These are phyloP conservation scores for Mormyrops boulengeri DNA, from an alignment of 2,797 vertebrate species.

Conservation along the genomic window DNA sequence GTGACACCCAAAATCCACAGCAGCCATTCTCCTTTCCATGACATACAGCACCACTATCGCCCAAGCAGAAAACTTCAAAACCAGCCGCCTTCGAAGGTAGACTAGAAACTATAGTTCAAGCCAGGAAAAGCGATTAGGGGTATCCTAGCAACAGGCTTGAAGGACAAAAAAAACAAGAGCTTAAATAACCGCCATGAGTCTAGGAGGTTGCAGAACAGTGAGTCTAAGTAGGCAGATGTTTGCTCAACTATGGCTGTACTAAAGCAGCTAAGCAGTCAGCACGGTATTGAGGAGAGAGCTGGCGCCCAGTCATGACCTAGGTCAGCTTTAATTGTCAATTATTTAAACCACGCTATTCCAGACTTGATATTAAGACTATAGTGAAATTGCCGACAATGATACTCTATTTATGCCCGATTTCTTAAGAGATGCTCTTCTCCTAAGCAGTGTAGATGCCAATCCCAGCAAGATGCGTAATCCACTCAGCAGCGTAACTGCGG, in stretches of 20 bases:
- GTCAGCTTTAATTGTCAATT: neutral
- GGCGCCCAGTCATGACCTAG: neutral
- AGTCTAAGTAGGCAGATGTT: slow-evolving; percentile 3
- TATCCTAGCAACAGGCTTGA: slow-evolving; percentile 13
- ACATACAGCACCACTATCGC: neutral
- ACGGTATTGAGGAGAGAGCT: neutral
- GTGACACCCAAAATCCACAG: neutral
- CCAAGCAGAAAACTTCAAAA: neutral
- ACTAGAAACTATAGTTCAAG: neutral
- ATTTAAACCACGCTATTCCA: neutral
- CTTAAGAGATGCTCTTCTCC: neutral
- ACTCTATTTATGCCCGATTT: neutral
- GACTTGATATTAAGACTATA: neutral
- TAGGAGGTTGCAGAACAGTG: neutral
- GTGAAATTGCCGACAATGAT: neutral
- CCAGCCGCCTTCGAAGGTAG: neutral
- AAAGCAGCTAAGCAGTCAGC: neutral
- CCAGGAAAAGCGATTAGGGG: slow-evolving; percentile 1
- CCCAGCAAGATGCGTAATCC: neutral
- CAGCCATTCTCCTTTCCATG: too few species aligned
- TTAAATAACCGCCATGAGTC: neutral
- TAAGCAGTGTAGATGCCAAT: neutral
- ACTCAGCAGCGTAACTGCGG: neutral
- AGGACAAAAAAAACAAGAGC: neutral
- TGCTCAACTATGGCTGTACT: neutral